Evolutionary conservation across 2,888 invertebrate genomes (phyloP).

Genomic region (Hypsopygia costalis): DNA sequence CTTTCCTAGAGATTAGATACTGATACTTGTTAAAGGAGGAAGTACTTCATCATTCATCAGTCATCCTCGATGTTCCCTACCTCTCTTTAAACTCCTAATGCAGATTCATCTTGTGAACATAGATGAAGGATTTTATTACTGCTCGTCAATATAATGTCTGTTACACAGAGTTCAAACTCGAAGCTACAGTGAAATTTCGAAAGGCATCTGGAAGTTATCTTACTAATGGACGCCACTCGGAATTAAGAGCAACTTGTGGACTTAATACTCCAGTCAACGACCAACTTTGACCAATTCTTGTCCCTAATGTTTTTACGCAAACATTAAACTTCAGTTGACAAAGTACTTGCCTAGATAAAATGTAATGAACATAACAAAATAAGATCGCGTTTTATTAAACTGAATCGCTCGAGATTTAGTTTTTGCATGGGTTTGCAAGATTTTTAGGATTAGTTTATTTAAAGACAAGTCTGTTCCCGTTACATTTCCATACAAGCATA

Average conservation of each 20-base stretch:
- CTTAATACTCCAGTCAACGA: constrained; percentile 37
- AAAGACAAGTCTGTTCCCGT: too few relatives aligned
- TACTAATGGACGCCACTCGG: constrained; percentile 57
- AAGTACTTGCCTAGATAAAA: constrained; percentile 22
- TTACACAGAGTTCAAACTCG: not conserved
- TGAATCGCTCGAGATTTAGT: too few relatives aligned
- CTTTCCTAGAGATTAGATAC: too few relatives aligned
- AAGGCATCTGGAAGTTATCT: constrained; percentile 30
- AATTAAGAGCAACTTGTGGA: constrained; percentile 50
- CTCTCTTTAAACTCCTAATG: too few relatives aligned
- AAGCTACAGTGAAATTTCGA: constrained; percentile 1
- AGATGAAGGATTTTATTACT: not conserved
- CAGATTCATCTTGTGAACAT: too few relatives aligned
- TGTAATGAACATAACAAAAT: not conserved
- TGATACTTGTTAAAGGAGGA: too few relatives aligned
- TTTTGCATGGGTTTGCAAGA: too few relatives aligned
- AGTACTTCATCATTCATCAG: too few relatives aligned
- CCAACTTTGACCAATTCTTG: constrained; percentile 56
- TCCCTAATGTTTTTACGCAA: constrained; percentile 53
- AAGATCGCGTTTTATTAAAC: not conserved
- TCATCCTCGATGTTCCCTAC: too few relatives aligned
- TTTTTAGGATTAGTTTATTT: too few relatives aligned
- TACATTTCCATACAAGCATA: too few relatives aligned
- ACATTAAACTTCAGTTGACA: constrained; percentile 44
- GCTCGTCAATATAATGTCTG: not conserved